phyloP scores from a whole-genome alignment of 2,888 invertebrate genomes.

The Carpatolechia fugitivella region DNA sequence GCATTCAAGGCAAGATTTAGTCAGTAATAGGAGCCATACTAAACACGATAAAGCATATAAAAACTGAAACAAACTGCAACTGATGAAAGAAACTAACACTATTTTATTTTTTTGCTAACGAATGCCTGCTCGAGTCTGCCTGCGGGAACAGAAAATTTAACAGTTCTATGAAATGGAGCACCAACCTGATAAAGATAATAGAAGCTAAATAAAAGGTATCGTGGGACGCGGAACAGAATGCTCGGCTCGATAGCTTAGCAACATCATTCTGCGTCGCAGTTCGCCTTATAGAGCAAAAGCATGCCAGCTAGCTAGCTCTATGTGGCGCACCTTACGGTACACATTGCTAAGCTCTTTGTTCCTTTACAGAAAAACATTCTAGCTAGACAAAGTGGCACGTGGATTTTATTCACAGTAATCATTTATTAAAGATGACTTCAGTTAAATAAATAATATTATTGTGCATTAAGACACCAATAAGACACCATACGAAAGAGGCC shows the following conservation, averaged over 20 bases:
- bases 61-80: no score
- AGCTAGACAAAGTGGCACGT: slow-evolving; percentile 18
- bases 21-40: no score
- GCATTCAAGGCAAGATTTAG: no score
- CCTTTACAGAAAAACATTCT: slow-evolving; percentile 20
- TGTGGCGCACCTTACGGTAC: slow-evolving; percentile 20
- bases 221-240: slow-evolving; percentile 16
- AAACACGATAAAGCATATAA: no score
- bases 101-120: no score
- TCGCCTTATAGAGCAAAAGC: slow-evolving; percentile 14
- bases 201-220: slow-evolving; percentile 2
- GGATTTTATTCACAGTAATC: slow-evolving; percentile 12
- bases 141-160: background rate
- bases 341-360: slow-evolving; percentile 24
- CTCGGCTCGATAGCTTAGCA: slow-evolving; percentile 4
- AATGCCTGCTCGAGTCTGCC: no score
- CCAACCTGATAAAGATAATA: slow-evolving; percentile 4
- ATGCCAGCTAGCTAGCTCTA: slow-evolving; percentile 9
- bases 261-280: slow-evolving; percentile 12
- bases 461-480: no score
- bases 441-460: no score
- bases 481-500: no score
- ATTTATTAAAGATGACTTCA: background rate
- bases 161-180: slow-evolving; percentile 1
- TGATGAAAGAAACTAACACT: no score